phyloP scores from a whole-genome alignment of 2,888 invertebrate genomes.

The Erpobdella octoculata region DNA sequence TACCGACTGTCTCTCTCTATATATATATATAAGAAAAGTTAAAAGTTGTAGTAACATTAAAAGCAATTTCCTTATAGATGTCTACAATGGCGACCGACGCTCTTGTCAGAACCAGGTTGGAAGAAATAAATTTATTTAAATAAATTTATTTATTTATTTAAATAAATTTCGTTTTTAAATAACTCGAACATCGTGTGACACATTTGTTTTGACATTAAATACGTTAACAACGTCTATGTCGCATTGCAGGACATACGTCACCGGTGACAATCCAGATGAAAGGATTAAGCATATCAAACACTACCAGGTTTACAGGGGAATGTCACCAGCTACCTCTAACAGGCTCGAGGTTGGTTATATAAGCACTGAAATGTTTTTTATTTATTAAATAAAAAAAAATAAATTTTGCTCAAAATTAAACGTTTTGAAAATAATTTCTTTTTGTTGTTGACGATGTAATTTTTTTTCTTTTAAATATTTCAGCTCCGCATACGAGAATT shows the following conservation, averaged over 20 bases:
- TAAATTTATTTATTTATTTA: no score
- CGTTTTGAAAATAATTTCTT: not conserved
- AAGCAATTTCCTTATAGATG: not conserved
- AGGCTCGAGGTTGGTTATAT: slow-evolving; percentile 47
- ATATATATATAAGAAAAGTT: no score
- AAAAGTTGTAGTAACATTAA: no score
- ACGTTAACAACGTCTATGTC: no score
- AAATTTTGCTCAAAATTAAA: not conserved
- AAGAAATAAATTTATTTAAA: not conserved
- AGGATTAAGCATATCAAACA: slow-evolving; percentile 34
- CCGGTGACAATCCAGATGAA: slow-evolving; percentile 18
- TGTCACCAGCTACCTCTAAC: slow-evolving; percentile 50
- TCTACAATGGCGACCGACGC: not conserved
- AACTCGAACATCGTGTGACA: no score
- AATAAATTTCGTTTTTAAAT: no score
- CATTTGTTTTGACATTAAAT: no score
- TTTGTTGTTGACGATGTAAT: not conserved
- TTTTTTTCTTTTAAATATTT: slow-evolving; percentile 39
- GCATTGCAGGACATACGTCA: not conserved
- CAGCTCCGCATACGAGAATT: slow-evolving; percentile 99
- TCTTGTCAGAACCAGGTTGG: slow-evolving; percentile 1
- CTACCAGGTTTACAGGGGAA: slow-evolving; percentile 52
- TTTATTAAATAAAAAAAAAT: not conserved
- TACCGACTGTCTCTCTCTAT: no score
- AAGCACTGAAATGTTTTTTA: not conserved